phyloP scores from a whole-genome alignment of 1,140 invertebrate species.

The Onthophagus taurus region DNA sequence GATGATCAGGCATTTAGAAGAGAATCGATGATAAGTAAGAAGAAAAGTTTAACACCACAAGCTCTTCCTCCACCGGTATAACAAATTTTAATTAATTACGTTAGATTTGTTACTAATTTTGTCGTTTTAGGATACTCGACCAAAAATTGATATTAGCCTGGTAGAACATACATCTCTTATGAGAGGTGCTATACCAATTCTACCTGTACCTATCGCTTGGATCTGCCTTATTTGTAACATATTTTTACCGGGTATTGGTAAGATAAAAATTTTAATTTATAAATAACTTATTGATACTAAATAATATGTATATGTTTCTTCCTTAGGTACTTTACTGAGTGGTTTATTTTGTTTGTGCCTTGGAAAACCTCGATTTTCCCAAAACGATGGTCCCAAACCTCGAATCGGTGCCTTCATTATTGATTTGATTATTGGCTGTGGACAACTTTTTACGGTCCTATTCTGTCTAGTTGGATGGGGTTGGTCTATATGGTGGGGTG shows the following conservation, averaged over 20 bases:
- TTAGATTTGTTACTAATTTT: neutral
- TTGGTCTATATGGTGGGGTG: conserved; percentile 94
- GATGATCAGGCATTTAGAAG: conserved; percentile 40
- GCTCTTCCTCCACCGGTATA: conserved; percentile 38
- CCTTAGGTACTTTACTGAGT: conserved; percentile 81
- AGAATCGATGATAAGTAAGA: conserved; percentile 50
- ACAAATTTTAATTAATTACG: neutral
- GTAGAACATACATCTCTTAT: conserved; percentile 75
- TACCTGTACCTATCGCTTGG: conserved; percentile 74
- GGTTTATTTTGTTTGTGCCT: conserved; percentile 80
- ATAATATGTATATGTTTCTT: conserved; percentile 14
- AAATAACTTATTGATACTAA: neutral
- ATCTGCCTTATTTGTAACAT: conserved; percentile 80
- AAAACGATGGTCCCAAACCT: conserved; percentile 57
- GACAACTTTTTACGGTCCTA: conserved; percentile 85
- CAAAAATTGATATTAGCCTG: conserved; percentile 64
- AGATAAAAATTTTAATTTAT: conserved; percentile 24
- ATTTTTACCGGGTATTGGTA: conserved; percentile 76
- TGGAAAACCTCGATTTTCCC: conserved; percentile 76
- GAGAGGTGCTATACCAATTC: conserved; percentile 79
- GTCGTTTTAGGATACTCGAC: conserved; percentile 58
- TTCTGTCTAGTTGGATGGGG: conserved; percentile 95
- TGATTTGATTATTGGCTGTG: conserved; percentile 72
- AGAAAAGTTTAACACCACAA: conserved; percentile 50
- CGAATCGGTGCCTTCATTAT: conserved; percentile 70